Evolutionary conservation across 1,140 invertebrate species (phyloP), one percentile per base, ranked within the genome.

Genomic region (Platorchestia sp.): DNA sequence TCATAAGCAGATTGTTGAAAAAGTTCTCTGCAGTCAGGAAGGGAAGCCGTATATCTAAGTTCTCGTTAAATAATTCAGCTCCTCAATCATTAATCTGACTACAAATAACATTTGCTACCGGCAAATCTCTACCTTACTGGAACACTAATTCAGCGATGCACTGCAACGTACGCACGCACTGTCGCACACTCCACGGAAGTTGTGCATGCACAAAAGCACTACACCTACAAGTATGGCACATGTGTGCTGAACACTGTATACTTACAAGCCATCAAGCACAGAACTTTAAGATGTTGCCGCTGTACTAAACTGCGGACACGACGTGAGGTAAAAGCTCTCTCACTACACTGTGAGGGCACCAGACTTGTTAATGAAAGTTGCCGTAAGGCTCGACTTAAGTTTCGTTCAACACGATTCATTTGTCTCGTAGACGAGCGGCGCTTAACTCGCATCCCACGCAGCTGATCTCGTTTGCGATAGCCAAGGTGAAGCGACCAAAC

Each of bases 381-480:
- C 27, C 59, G 14, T 75, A 36, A 75, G 59, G 59, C 59, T 75
- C 7, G 59, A 75, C 59, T 75, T 3, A 19, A 75, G 59, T 75
- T 75, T 22, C 59, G 59, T 27, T 75, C 14, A 75, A 36, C 59
- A 75, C 59, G 59, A 75, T 75, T 75, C 59, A 75, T 75, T 75
- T 75, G 59, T 75, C 59, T 75, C 59, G 87, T 14, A 42, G 41
- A 90, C 44, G 87, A 90, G 87, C 41, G 42, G 3, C 87, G 87
- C 27, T 90, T 90, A 90, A 42, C 87, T 90, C 7, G 87, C 87
- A 42, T 42, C 41, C 87, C 41, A 7, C 87, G 7, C 87, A 90
- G 41, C 87, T 42, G 87, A 90, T 90, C 87, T 90, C 87, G 87
- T 90, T 90, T 90, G 87, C 87, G 87, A 90, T 90, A 90, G 41